Base-by-base conservation (phyloP, 37 sponge, comb jelly and placozoan genomes). In the Crambe crambe region DNA sequence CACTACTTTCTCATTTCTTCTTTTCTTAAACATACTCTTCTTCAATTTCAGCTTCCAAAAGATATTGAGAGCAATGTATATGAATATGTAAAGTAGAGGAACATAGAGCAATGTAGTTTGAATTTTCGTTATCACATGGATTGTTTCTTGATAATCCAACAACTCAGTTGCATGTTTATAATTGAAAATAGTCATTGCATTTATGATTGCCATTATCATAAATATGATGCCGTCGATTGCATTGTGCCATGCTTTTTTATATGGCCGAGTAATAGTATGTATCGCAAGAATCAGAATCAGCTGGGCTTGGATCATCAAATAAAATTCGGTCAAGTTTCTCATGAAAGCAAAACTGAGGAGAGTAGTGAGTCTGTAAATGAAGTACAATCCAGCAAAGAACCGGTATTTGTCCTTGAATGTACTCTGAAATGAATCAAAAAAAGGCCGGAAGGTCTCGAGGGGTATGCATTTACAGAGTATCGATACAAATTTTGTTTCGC, bases 331-430 rank as follows among this genome's bases (percentile, higher is more conserved):
- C 40, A 27, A 5, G 5, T 21, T 43, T 72, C 27, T 17, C 4
- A 27, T 44, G 29, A 72, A 72, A 6, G 73, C 25, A 42, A 39
- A 72, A 2, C 6, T 22, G 20, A 20, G 25, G 6, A 72, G 32
- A 23, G 40, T 72, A 6, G 12, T 43, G 2, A 22, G 27, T 6
- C 73, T 9, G 42, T 72, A 72, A 25, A 72, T 26, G 22, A 72
- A 72, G 22, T 43, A 72, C 21, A 72, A 42, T 15, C 73, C 73
- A 17, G 73, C 47, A 72, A 72, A 72, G 31, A 44, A 72, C 29
- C 54, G 25, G 9, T n/a, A 29, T 4, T 44, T 43, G 73, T 72
- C 73, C 22, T 72, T 72, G 27, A 72, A 72, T 42, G n/a, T 44
- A n/a, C 30, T 12, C 29, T 72, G 73, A n/a, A 72, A 72, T 21